Base-by-base conservation (phyloP, 2,888 invertebrate species). In the Willowsia nigromaculata region DNA sequence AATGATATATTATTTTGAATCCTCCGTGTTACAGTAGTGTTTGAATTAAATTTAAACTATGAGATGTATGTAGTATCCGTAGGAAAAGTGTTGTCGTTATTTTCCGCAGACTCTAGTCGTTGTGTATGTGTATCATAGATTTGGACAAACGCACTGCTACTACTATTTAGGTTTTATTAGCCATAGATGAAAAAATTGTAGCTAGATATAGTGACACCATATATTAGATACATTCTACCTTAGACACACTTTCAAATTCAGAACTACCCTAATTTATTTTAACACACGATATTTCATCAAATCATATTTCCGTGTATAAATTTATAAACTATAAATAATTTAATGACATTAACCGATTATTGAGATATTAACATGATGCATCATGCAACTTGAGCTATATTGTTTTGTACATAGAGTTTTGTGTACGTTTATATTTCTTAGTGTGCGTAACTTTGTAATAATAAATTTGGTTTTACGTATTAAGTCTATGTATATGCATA, bases 31-130 rank as follows among this genome's bases (percentile, higher is more conserved):
- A 81, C 11, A 27, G 18, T 27, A 76, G n/a, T 74, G 9, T 40
- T 74, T 22, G 40, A 22, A 25, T 43, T 43, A 1, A 65, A 15
- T 25, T n/a, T 65, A 65, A 9, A 65, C 7, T 6, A 13, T 4
- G 5, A 53, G 6, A 53, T 53, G 53, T 53, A 22, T 50, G 50
- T 50, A 50, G 15, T 6, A 71, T 74, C 47, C 27, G 25, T 74
- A 74, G 47, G 30, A 83, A 81, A 87, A 74, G 87, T 81, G 82
- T 88, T 83, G 62, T 83, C 83, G 76, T 88, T 25, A 65, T 83
- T 88, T 88, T 76, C 22, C 33, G 83, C 83, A 83, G 40, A 83
- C 33, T 88, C 88, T 88, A 88, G 88, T 88, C 88, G 83, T 68
- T 76, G 50, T 27, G 68, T 82, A 81, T 82, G 18, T 37, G 68